Conservation (phyloP, 2,797 vertebrate species). For the Hapalemur alaotrensis region DNA sequence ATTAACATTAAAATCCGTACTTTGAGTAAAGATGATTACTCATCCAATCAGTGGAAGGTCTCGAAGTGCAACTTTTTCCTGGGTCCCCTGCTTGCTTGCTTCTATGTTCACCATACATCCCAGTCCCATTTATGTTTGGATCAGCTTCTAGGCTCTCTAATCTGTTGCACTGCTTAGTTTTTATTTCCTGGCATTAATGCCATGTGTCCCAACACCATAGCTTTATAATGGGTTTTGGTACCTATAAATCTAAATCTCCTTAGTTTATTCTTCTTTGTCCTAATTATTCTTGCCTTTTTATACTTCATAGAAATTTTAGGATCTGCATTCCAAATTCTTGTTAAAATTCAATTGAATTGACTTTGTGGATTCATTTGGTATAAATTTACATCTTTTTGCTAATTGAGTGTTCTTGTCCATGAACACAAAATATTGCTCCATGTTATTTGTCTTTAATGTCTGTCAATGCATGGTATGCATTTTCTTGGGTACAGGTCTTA, state of each 20-base stretch:
- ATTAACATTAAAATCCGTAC: background rate
- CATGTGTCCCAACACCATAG: background rate
- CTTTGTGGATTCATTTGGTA: background rate
- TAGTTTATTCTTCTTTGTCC: background rate
- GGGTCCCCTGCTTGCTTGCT: background rate
- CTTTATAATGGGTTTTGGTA: background rate
- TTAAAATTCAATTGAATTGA: background rate
- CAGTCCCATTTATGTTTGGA: rapidly evolving
- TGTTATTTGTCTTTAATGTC: background rate
- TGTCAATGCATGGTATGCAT: background rate
- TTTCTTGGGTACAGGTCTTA: background rate
- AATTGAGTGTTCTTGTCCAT: background rate
- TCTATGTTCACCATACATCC: background rate
- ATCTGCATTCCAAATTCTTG: background rate
- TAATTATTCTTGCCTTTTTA: background rate
- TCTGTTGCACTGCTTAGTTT: background rate
- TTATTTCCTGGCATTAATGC: background rate
- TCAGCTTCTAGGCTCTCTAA: background rate
- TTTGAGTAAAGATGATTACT: background rate
- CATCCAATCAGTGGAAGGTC: too few species aligned
- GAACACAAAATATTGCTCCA: background rate
- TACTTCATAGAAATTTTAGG: background rate
- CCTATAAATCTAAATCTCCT: background rate
- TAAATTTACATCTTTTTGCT: background rate
- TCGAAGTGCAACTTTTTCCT: background rate